phyloP scores from a whole-genome alignment of 2,888 invertebrate species.

The Mimas tiliae region DNA sequence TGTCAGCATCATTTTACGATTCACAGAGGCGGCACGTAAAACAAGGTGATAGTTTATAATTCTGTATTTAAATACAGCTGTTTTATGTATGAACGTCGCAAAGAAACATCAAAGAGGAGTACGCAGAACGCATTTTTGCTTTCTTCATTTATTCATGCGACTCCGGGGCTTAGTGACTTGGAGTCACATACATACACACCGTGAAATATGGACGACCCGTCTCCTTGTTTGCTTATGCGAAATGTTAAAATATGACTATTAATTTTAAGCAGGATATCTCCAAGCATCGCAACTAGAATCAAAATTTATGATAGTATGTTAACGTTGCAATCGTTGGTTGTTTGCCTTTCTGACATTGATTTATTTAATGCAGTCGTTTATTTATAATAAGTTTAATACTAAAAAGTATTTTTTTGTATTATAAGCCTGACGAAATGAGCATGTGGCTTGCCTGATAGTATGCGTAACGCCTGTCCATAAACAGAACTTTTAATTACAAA shows the following conservation, averaged over 20 bases:
- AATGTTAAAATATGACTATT: neutral
- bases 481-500: too few relatives aligned
- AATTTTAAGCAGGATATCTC: neutral
- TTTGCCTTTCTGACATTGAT: too few relatives aligned
- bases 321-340: too few relatives aligned
- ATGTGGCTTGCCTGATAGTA: too few relatives aligned
- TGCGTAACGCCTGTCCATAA: too few relatives aligned
- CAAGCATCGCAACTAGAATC: too few relatives aligned
- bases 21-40: neutral
- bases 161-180: slow-evolving; percentile 37
- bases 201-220: slow-evolving; percentile 13
- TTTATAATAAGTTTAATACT: too few relatives aligned
- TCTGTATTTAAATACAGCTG: slow-evolving; percentile 44
- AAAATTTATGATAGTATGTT: too few relatives aligned
- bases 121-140: slow-evolving; percentile 46
- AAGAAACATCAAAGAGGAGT: slow-evolving; percentile 45
- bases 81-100: slow-evolving; percentile 38
- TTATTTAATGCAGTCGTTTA: too few relatives aligned
- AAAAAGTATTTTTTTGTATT: too few relatives aligned
- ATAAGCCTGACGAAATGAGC: too few relatives aligned
- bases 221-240: neutral
- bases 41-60: slow-evolving; percentile 34
- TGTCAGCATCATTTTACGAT: neutral
- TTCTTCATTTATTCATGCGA: slow-evolving; percentile 52
- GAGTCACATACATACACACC: slow-evolving; percentile 40